Conservation (phyloP, 1,140 invertebrate genomes). For the Chironomus striatipennis region DNA sequence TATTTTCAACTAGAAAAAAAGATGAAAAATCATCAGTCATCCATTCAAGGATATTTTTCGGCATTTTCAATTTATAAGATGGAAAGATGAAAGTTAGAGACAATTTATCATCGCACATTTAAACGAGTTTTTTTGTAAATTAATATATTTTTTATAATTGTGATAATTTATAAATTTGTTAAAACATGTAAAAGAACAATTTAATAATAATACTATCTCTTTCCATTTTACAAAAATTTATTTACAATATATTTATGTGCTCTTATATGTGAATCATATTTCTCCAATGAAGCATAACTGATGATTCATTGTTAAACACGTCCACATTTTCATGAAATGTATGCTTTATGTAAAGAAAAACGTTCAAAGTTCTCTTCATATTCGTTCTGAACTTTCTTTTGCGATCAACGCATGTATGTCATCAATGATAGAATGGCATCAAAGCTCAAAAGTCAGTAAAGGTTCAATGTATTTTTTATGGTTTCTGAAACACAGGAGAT, state of each 20-base stretch:
- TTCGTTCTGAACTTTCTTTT: neutral
- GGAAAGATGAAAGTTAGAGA: no score
- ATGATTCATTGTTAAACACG: neutral
- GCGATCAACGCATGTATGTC: neutral
- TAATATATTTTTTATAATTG: no score
- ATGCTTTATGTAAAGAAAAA: neutral
- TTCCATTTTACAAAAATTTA: neutral
- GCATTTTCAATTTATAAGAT: no score
- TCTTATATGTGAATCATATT: neutral
- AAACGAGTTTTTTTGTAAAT: no score
- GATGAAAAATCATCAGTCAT: slow-evolving; percentile 23
- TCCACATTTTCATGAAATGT: neutral
- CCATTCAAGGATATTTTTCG: neutral
- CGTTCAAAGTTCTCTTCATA: neutral
- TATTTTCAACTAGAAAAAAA: neutral
- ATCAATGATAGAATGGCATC: neutral
- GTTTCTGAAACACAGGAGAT: neutral
- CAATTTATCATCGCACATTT: no score
- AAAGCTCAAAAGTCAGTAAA: neutral
- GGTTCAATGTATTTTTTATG: neutral
- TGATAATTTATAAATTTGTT: no score
- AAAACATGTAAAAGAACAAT: no score
- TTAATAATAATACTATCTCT: no score
- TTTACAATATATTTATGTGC: neutral
- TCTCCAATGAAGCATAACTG: neutral